Conservation (phyloP, 2,113 vertebrate species). For the Rhizomys pruinosus region DNA sequence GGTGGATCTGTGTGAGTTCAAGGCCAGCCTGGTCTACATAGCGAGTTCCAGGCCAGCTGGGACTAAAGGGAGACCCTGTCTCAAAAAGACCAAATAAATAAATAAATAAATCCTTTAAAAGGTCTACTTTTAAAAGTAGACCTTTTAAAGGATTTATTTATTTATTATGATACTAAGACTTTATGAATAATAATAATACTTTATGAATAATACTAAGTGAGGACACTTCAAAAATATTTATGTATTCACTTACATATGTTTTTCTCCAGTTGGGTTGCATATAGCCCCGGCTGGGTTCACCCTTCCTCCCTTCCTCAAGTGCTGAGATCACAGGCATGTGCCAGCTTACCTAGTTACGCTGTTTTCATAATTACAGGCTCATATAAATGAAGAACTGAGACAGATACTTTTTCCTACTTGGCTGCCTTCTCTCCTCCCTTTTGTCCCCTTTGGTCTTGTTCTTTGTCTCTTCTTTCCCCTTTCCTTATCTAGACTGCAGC, state of each 20-base stretch:
- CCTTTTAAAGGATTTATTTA: no score
- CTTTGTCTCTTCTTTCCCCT: neutral
- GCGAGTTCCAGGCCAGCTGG: no score
- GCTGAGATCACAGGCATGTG: neutral
- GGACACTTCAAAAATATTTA: neutral
- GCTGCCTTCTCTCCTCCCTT: neutral
- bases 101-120: no score
- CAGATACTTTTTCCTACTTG: neutral
- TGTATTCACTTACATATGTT: neutral
- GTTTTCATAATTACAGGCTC: constrained; percentile 44
- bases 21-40: no score
- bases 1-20: no score
- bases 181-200: neutral
- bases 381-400: neutral
- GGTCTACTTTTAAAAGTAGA: no score
- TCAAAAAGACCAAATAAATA: no score
- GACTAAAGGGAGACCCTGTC: no score
- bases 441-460: neutral
- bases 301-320: neutral
- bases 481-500: neutral
- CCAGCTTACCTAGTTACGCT: neutral
- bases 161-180: no score
- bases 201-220: constrained; percentile 28
- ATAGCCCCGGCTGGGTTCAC: neutral
- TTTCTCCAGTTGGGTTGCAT: neutral